Percentiles rank a stretch among this genome's conserved stretches.
phyloP scores from a whole-genome alignment of 2,113 vertebrate genomes.

The Pogonocichla stellata region DNA sequence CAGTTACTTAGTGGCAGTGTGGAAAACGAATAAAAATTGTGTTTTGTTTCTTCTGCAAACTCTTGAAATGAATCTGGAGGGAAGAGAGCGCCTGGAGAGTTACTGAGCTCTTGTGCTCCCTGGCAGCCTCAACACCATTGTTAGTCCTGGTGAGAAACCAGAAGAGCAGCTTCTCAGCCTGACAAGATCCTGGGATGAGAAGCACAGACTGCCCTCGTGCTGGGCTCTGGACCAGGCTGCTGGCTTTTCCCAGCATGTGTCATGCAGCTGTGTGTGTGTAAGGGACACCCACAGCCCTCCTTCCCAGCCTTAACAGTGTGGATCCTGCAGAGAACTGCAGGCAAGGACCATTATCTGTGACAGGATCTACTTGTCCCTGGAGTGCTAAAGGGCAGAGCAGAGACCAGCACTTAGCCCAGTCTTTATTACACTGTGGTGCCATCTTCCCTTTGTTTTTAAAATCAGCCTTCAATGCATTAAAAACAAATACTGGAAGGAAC shows the following conservation, averaged over 20 bases:
- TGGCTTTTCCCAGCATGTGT: neutral
- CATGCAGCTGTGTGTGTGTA: neutral
- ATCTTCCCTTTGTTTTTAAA: neutral
- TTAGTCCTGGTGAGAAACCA: neutral
- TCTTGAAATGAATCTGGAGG: neutral
- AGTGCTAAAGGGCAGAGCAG: neutral
- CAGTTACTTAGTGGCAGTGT: neutral
- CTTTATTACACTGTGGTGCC: neutral
- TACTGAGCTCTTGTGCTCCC: neutral
- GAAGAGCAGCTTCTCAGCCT: neutral
- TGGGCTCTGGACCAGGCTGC: neutral
- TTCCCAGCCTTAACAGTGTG: accelerated
- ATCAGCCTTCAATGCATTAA: neutral
- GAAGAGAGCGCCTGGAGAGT: neutral
- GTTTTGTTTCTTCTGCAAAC: neutral
- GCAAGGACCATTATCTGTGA: neutral
- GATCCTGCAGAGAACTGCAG: neutral
- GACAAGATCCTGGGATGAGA: neutral
- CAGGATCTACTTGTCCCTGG: neutral
- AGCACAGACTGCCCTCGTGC: neutral
- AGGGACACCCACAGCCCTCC: neutral
- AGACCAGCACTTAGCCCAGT: neutral
- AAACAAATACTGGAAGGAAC: neutral
- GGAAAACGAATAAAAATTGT: neutral
- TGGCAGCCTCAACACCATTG: neutral